Percentiles rank a stretch among this genome's conserved stretches.
Evolutionary conservation across 1,140 invertebrate species (phyloP).

Genomic region (Heliconius nattereri): DNA sequence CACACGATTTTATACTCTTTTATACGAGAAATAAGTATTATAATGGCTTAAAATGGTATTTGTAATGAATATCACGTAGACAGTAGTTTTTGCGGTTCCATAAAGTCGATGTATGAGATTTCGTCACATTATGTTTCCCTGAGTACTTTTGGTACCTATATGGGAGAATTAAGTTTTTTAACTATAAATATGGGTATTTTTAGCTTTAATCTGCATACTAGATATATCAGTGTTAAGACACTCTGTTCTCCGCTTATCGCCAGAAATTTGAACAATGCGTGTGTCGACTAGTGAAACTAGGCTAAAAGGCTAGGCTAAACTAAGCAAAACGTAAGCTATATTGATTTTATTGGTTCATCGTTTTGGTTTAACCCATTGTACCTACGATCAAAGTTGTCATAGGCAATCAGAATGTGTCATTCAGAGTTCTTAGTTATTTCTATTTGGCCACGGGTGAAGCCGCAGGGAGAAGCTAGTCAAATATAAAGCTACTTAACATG

Average conservation of each 20-base stretch:
- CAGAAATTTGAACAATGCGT: too few relatives aligned
- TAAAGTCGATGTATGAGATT: conserved; percentile 24
- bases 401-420: too few relatives aligned
- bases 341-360: too few relatives aligned
- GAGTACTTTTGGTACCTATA: background rate
- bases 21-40: background rate
- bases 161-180: background rate
- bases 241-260: too few relatives aligned
- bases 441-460: too few relatives aligned
- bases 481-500: conserved; percentile 25
- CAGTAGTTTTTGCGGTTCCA: conserved; percentile 36
- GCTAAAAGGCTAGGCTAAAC: too few relatives aligned
- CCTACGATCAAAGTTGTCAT: too few relatives aligned
- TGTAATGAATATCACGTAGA: conserved; percentile 40
- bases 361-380: too few relatives aligned
- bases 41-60: conserved; percentile 2
- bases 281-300: too few relatives aligned
- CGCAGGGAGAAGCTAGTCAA: background rate
- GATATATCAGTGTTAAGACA: too few relatives aligned
- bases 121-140: conserved; percentile 7
- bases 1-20: conserved; percentile 27
- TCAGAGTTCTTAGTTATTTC: too few relatives aligned
- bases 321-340: too few relatives aligned
- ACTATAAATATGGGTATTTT: background rate
- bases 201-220: background rate